Percentiles rank a stretch among this genome's conserved stretches.
Evolutionary conservation across 2,888 invertebrate genomes (phyloP).

Genomic region (Xylocampa areola): DNA sequence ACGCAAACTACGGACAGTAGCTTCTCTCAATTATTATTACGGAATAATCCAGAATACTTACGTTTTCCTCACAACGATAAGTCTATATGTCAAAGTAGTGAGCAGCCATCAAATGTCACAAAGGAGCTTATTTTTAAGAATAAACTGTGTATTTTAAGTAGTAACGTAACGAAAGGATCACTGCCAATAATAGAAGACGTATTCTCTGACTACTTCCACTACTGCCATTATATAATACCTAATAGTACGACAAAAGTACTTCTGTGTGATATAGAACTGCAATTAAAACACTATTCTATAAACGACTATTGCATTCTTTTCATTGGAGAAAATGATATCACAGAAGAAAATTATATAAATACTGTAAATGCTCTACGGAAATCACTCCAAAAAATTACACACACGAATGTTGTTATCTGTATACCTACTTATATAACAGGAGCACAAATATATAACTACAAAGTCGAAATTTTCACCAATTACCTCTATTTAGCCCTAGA

Average conservation of each 20-base stretch:
- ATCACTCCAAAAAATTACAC: background rate
- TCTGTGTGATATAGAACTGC: too few species aligned
- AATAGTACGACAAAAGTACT: too few species aligned
- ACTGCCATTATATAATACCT: too few species aligned
- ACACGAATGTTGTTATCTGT: background rate
- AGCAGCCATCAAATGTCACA: background rate
- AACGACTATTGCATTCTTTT: background rate
- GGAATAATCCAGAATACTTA: too few species aligned
- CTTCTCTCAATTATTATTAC: background rate
- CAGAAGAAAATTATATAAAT: constrained; percentile 2
- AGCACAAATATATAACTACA: constrained; percentile 1
- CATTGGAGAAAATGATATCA: constrained; percentile 4
- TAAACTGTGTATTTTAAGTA: too few species aligned
- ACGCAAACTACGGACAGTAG: background rate
- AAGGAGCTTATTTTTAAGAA: background rate
- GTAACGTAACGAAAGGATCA: too few species aligned
- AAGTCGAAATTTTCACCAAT: background rate
- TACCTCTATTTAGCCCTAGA: background rate
- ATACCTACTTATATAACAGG: constrained; percentile 2
- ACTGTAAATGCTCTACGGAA: background rate
- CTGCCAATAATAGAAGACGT: too few species aligned
- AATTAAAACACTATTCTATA: background rate
- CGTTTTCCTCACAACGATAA: background rate
- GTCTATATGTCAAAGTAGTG: background rate
- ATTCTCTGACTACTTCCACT: too few species aligned